Base-by-base conservation (phyloP, 2,113 vertebrate species). In the Rattus norvegicus region DNA sequence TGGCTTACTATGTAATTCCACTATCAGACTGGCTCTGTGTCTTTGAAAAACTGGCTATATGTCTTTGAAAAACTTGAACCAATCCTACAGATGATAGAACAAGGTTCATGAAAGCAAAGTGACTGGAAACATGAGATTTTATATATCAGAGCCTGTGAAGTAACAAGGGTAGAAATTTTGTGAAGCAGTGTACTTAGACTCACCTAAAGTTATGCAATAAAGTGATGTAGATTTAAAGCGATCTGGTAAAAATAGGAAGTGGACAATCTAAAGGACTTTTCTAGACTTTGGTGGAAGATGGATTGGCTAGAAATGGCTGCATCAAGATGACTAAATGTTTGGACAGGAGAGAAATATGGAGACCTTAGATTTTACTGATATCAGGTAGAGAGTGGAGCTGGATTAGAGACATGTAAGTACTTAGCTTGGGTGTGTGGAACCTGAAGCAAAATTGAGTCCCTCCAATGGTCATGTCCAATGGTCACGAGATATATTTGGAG, bases 381-480 rank as follows among this genome's bases (percentile, higher is more conserved):
- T 17, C 8, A n/a, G 24, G 1, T 13, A 75, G 61, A 14, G n/a
- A 92, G 28, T 87, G 49, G 75, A 83, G 3, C 8, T 90, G 26
- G 0, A 63, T 61, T 91, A 70, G 11, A 81, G 84, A 69, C 1
- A 39, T n/a, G 24, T 65, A 91, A 4, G 24, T 59, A 7, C 63
- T 63, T 83, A 65, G 52, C 43, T 54, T 59, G 20, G 14, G 1
- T 77, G 2, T 70, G 19, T 1, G 1, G 72, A 33, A 36, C 54
- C 0, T 7, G 4, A 85, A 39, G 5, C 20, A 12, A 84, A 88
- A 72, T 3, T 0, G 9, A 65, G 80, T 30, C 22, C 30, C n/a
- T 76, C 0, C 0, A 2, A 4, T 88, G 36, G 3, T 5, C 3
- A 8, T 52, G 30, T 17, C 43, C 2, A 43, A 43, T 43, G 43